Evolutionary conservation across 2,797 vertebrate genomes (phyloP), one percentile per base, ranked within the genome.

Genomic region (Schizopygopsis malacanthus): DNA sequence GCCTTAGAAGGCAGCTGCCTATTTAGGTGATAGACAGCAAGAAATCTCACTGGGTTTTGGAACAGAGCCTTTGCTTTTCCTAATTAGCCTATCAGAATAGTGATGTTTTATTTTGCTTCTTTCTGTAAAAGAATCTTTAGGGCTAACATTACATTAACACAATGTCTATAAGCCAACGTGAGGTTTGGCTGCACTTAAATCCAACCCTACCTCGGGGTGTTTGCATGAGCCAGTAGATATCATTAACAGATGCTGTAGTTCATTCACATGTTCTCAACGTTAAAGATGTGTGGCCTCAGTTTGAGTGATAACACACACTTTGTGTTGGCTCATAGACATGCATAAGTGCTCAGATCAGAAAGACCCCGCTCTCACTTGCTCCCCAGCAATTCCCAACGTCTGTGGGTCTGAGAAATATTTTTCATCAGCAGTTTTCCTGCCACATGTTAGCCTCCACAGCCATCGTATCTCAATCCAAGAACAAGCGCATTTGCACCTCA

Each of bases 321-420:
- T 33, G 61, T 88, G 85, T 90, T 86, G 85, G 88, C 86, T 91
- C 88, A 90, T 91, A 90, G 87, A 90, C 88, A 91, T 89, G 71
- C 85, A 71, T 87, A 69, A 86, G 80, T 37, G 84, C 75, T 77
- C 73, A 79, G 45, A 56, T 88, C 86, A 87, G 85, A 89, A 80
- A 85, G 84, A 90, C 82, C 71, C 61, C 20, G 25, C 81, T 86
- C 84, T 87, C 85, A 85, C 85, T 86, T 91, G 88, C 82, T 90
- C 90, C 50, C 47, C 88, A 90, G 87, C 82, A 90, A 91, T 81
- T 85, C 81, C 75, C 65, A 45, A 71, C 39, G 79, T 82, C 83
- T 87, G 73, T 78, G 61, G 76, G 71, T 71, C 52, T 72, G 39
- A 63, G 71, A 71, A 79, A 78, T 65, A 61, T 84, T 79, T 83